Evolutionary conservation across 2,113 vertebrate species (phyloP).

Genomic region (Phoxinus phoxinus): DNA sequence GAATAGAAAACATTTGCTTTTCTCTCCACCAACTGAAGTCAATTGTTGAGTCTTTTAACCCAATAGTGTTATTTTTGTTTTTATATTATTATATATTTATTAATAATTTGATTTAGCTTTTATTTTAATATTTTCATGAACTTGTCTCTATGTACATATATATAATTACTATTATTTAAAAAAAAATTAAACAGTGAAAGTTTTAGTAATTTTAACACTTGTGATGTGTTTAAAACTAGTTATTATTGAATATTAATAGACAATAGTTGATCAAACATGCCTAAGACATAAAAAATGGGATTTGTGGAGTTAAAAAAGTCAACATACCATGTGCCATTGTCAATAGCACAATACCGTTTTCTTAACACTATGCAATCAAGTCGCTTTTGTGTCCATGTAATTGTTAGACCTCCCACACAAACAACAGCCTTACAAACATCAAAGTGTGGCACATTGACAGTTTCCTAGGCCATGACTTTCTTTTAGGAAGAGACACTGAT

Average conservation of each 20-base stretch:
- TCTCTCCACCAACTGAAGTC: not conserved
- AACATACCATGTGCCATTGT: not conserved
- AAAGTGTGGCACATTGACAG: not conserved
- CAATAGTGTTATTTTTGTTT: not conserved
- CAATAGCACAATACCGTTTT: not conserved
- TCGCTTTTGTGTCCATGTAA: not conserved
- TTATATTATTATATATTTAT: not conserved
- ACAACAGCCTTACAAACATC: constrained; percentile 23
- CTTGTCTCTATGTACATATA: too few relatives aligned
- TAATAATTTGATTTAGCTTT: not conserved
- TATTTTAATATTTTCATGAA: too few relatives aligned
- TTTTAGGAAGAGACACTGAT: constrained; percentile 14
- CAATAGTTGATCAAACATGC: not conserved
- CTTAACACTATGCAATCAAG: constrained; percentile 22
- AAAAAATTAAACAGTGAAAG: not conserved
- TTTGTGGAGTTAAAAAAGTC: not conserved
- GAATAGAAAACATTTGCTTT: not conserved
- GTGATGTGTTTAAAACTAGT: not conserved
- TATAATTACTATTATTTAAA: too few relatives aligned
- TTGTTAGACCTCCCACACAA: constrained; percentile 22
- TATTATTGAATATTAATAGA: not conserved
- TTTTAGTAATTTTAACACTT: not conserved
- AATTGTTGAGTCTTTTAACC: not conserved
- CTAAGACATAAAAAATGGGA: not conserved
- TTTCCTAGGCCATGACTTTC: constrained; percentile 18